A percentile compares a stretch with the other conserved stretches of the same genome.
phyloP scores from a whole-genome alignment of 2,888 invertebrate species.

The Corythucha ciliata region DNA sequence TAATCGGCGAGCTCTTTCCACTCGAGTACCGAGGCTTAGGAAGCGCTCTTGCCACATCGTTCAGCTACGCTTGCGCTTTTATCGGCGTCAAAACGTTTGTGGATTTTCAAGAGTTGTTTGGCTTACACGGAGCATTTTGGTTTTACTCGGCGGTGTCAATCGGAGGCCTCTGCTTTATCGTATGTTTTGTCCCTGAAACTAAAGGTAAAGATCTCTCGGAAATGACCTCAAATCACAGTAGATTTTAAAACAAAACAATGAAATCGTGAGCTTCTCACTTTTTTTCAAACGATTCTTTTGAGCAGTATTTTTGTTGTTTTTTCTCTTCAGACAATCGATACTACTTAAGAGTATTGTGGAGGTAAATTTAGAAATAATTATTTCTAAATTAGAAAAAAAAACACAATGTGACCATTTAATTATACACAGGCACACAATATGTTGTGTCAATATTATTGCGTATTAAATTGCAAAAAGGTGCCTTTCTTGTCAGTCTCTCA shows the following conservation, averaged over 20 bases:
- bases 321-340: too few relatives aligned
- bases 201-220: conserved; percentile 83
- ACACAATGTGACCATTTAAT: too few relatives aligned
- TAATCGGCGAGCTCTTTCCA: conserved; percentile 75
- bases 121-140: conserved; percentile 79
- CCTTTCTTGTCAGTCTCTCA: too few relatives aligned
- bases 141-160: conserved; percentile 75
- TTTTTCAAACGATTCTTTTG: background rate
- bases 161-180: conserved; percentile 72
- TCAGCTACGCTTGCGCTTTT: conserved; percentile 79
- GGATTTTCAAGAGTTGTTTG: conserved; percentile 65
- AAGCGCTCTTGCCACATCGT: conserved; percentile 74
- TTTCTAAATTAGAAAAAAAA: too few relatives aligned
- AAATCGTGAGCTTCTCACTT: background rate
- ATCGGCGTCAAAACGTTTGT: conserved; percentile 78
- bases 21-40: conserved; percentile 76
- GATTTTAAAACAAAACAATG: too few relatives aligned
- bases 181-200: conserved; percentile 80
- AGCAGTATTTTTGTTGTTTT: too few relatives aligned
- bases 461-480: too few relatives aligned
- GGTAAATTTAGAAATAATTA: too few relatives aligned
- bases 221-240: too few relatives aligned
- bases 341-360: too few relatives aligned
- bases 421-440: too few relatives aligned
- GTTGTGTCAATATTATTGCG: too few relatives aligned